Base-by-base conservation (phyloP, 30 jellyfish, hydroid and myxozoan species). In the Pseudorhiza aurosa region DNA sequence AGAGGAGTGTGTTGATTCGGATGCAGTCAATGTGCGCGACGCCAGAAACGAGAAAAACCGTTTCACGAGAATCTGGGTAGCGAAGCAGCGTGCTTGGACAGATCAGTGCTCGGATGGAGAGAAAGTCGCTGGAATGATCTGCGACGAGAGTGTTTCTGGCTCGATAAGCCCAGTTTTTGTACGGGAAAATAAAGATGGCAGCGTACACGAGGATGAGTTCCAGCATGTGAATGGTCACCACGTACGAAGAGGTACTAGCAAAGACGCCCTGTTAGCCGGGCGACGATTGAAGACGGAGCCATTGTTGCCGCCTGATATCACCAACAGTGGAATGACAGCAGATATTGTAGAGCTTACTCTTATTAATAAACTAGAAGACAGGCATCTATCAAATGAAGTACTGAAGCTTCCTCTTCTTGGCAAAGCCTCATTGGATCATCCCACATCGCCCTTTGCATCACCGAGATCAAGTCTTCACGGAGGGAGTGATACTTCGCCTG, bases 351-450 rank as follows among this genome's bases (percentile, higher is more conserved):
- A 35, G 18, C 19, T 26, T 31, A 21, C 31, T 11, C 42, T 70
- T 17, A 55, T 31, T 10, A 29, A 46, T 9, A 70, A 70, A 49
- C 8, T 70, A 3, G 70, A 70, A 7, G 68, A 30, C 5, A 56
- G 27, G 11, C 56, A 51, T 15, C 10, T 26, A 44, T 30, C 30
- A 50, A 30, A 32, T 24, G 75, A 55, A 8, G 72, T 63, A 1
- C 72, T 72, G 47, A 65, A 53, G 19, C 75, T 72, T 30, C 86
- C 86, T 27, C 42, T 33, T 17, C 60, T 72, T 12, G 12, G 46
- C 7, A 72, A 56, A 27, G 51, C 86, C 12, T 75, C 86, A 0
- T 32, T 72, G 6, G 33, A 31, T 26, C 53, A 74, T 19, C 86
- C 86, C 1, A 14, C 22, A 30, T 72, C 86, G 28, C 86, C 86